Base-by-base conservation (phyloP, 2,888 invertebrate genomes). In the Chydorus sphaericus region DNA sequence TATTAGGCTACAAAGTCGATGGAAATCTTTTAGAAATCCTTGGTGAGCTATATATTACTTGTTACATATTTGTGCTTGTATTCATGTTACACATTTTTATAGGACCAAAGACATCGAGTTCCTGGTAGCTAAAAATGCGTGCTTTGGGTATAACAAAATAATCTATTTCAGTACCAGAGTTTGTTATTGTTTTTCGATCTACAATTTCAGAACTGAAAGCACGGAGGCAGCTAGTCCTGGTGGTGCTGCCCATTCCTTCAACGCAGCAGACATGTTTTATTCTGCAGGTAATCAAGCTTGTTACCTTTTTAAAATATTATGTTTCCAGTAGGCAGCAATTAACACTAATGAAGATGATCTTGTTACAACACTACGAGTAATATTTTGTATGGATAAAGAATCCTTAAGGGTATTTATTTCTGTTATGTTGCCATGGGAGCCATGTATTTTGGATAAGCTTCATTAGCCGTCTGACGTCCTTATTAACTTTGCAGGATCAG, bases 51-150 rank as follows among this genome's bases (percentile, higher is more conserved):
- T n/a, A n/a, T n/a, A n/a, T n/a, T n/a, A n/a, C n/a, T n/a, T n/a
- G n/a, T n/a, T n/a, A n/a, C n/a, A n/a, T n/a, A n/a, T n/a, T n/a
- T n/a, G n/a, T n/a, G n/a, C n/a, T n/a, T n/a, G n/a, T n/a, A n/a
- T n/a, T n/a, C n/a, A n/a, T n/a, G n/a, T n/a, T n/a, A n/a, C n/a
- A n/a, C n/a, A n/a, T n/a, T n/a, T n/a, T n/a, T n/a, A n/a, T n/a
- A n/a, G n/a, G 92, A 93, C 92, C 1, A 90, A 90, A 71, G 93
- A 93, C 66, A 82, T 90, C 59, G 93, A 94, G 66, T 89, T 85
- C 67, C 76, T 93, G 60, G 83, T 91, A 61, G 85, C 90, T 0
- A 88, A 86, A 69, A 91, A 92, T 71, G 82, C 81, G 1, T 76
- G 28, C 26, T 26, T 44, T 14, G 44, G 28, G 44, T 44, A 44